Evolutionary conservation across 2,797 vertebrate species (phyloP).

Genomic region (Rhincodon typus): DNA sequence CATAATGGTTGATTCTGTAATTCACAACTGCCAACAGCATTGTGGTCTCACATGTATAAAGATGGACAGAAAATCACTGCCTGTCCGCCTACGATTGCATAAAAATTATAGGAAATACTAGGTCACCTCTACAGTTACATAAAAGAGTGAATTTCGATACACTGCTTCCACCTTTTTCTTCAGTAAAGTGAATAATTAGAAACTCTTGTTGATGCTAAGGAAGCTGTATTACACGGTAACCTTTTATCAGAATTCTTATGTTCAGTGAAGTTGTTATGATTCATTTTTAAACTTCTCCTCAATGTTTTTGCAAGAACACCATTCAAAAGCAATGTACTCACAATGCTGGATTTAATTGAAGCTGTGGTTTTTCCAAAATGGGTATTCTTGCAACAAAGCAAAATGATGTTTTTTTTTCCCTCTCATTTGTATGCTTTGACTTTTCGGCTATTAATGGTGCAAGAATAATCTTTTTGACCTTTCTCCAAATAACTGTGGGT

Average conservation of each 20-base stretch:
- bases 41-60: not conserved
- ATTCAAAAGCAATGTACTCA: not conserved
- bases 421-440: not conserved
- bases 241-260: not conserved
- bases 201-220: not conserved
- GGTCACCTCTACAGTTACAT: not conserved
- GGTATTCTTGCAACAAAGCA: not conserved
- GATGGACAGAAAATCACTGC: not conserved
- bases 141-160: not conserved
- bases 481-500: not conserved
- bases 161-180: not conserved
- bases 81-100: not conserved
- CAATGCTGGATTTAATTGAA: too few relatives aligned
- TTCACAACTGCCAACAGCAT: not conserved
- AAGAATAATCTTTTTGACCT: not conserved
- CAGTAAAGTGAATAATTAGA: not conserved
- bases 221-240: not conserved
- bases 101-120: not conserved
- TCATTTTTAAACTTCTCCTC: not conserved
- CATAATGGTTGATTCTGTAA: not conserved
- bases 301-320: not conserved
- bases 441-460: not conserved
- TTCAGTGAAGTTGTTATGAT: too few relatives aligned
- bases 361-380: too few relatives aligned
- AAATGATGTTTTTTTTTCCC: too few relatives aligned